phyloP scores from a whole-genome alignment of 2,797 vertebrate genomes.

The Xyrichtys novacula region DNA sequence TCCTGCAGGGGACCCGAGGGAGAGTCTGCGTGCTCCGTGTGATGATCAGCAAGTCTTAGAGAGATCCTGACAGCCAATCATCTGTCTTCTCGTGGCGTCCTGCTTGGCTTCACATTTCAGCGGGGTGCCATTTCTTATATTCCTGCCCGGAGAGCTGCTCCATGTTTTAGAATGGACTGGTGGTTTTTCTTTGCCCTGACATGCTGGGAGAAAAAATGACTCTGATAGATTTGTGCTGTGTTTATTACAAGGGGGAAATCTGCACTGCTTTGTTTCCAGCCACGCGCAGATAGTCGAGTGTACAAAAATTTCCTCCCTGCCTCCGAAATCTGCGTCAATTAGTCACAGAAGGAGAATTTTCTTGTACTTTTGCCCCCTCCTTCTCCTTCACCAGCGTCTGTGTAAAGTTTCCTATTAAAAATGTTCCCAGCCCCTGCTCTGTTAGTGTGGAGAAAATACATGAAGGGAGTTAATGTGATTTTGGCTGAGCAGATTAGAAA shows the following conservation, averaged over 20 bases:
- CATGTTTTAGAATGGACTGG: slow-evolving; percentile 62
- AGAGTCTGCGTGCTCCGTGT: slow-evolving; percentile 70
- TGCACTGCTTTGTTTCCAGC: slow-evolving; percentile 49
- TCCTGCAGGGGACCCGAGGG: slow-evolving; percentile 43
- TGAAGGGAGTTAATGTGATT: slow-evolving; percentile 86
- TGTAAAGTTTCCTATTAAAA: slow-evolving; percentile 77
- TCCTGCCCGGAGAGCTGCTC: slow-evolving; percentile 68
- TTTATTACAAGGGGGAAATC: slow-evolving; percentile 41
- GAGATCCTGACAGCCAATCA: slow-evolving; percentile 77
- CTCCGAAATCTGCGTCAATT: slow-evolving; percentile 63
- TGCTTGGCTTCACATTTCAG: slow-evolving; percentile 73
- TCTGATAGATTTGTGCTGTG: slow-evolving; percentile 59
- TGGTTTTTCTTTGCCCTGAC: slow-evolving; percentile 64
- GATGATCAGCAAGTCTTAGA: slow-evolving; percentile 76
- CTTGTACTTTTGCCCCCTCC: not conserved
- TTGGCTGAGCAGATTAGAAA: slow-evolving; percentile 86
- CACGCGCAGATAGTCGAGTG: slow-evolving; percentile 16
- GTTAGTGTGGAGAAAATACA: slow-evolving; percentile 81
- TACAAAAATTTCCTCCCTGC: slow-evolving; percentile 14
- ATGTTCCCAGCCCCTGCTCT: slow-evolving; percentile 68
- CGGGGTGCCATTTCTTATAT: slow-evolving; percentile 70
- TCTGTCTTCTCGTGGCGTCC: slow-evolving; percentile 69
- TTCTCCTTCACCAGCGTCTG: slow-evolving; percentile 35
- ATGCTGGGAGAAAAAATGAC: slow-evolving; percentile 39
- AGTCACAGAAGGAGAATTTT: slow-evolving; percentile 60